Evolutionary conservation across 2,888 invertebrate species (phyloP), one percentile per base, ranked within the genome.

Genomic region (Xanthorhoe spadicearia): DNA sequence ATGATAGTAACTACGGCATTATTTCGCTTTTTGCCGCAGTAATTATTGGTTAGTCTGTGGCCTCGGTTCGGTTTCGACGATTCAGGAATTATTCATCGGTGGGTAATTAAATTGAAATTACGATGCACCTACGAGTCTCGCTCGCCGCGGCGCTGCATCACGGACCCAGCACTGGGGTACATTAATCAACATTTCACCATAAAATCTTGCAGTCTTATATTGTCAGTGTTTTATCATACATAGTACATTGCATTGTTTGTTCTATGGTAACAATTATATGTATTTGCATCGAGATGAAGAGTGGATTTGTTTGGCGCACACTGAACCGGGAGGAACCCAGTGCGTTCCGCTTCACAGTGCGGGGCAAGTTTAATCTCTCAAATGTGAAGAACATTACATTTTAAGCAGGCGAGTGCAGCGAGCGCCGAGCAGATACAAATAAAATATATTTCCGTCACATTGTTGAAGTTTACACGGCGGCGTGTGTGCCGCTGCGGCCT

Each of bases 391-490:
- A 56, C 64, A 59, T 56, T 54, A 60, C 32, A 54, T 50, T 58
- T 58, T 61, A 68, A 68, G 62, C 61, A 59, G 70, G 62, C 68
- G 54, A 61, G 71, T 69, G 74, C 71, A 71, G 64, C 69, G 66
- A 64, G 74, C 56, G 51, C 68, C 38, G 55, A 50, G 48, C 48
- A 50, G 51, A 61, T 55, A 77, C 35, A 70, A 75, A 70, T 70
- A 74, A 66, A 77, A 64, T 77, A 67, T 78, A 75, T 80, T 74
- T 78, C 74, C 77, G 69, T 75, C 74, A 77, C 76, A 78, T 77
- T 77, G 77, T 78, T 75, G 74, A 70, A 75, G 75, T 71, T 73
- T 54, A 54, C 56, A 63, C 72, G 61, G 68, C 56, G 61, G 68
- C 67, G 51, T 51, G 59, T 53, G 62, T 46, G 51, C 53, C 53